phyloP scores from a whole-genome alignment of 2,113 vertebrate genomes.

The Hydrolagus affinis region DNA sequence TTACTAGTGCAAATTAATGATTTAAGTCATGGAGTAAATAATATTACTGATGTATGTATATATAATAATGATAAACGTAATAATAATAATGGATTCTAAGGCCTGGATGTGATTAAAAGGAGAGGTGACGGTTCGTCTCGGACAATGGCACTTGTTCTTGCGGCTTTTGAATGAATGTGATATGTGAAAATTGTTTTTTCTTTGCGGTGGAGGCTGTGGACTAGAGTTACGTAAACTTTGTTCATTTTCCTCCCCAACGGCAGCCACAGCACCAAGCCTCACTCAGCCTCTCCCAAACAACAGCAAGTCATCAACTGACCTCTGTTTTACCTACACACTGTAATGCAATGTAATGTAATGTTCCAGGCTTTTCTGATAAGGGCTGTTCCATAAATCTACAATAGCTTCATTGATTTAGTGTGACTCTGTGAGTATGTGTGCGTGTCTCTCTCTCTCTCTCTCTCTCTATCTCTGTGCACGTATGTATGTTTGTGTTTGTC shows the following conservation, averaged over 20 bases:
- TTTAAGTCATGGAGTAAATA: too few relatives aligned
- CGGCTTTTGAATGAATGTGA: neutral
- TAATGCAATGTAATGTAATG: slow-evolving; percentile 23
- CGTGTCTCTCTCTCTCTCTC: neutral
- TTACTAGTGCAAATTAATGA: too few relatives aligned
- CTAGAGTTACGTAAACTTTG: neutral
- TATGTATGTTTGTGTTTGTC: neutral
- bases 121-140: neutral
- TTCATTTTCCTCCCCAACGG: neutral
- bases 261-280: slow-evolving; percentile 48
- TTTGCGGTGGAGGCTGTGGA: neutral
- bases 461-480: too few relatives aligned
- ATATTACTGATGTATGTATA: too few relatives aligned
- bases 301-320: slow-evolving; percentile 42
- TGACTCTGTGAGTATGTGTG: neutral
- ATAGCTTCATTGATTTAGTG: slow-evolving; percentile 43
- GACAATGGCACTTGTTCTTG: neutral
- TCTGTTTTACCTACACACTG: slow-evolving; percentile 18
- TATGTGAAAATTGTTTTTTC: too few relatives aligned
- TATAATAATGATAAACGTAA: neutral
- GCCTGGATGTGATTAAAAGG: neutral
- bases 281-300: slow-evolving; percentile 41
- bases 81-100: neutral
- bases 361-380: slow-evolving; percentile 44
- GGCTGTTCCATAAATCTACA: slow-evolving; percentile 48